Evolutionary conservation across 2,113 vertebrate genomes (phyloP).

Genomic region (Archilochus colubris): DNA sequence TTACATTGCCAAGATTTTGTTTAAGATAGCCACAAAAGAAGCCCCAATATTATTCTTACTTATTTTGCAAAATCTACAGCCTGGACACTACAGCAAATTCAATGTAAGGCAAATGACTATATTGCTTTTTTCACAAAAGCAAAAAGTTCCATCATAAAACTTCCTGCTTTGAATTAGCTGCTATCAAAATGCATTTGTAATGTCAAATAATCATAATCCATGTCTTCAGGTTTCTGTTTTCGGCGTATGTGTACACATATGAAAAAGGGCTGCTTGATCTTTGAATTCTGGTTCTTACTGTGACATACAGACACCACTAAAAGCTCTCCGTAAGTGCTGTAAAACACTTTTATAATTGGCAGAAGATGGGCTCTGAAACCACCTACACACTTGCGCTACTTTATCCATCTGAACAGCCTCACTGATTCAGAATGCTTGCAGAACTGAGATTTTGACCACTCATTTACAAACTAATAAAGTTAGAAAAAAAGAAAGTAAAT

Average conservation of each 20-base stretch:
- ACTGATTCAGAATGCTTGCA: neutral
- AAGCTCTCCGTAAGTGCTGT: neutral
- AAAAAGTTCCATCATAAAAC: neutral
- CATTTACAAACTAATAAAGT: neutral
- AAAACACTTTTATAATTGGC: neutral
- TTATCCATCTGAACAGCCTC: neutral
- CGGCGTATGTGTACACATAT: accelerated
- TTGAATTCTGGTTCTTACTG: neutral
- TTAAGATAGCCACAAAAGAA: neutral
- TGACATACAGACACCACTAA: neutral
- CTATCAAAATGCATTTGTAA: neutral
- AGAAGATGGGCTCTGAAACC: neutral
- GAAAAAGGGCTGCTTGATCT: neutral
- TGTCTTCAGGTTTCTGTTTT: neutral
- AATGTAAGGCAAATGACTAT: neutral
- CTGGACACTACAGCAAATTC: neutral
- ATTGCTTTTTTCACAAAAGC: neutral
- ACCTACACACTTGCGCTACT: neutral
- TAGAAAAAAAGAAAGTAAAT: neutral
- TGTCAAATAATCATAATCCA: neutral
- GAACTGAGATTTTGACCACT: neutral
- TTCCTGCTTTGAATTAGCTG: neutral
- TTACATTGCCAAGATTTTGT: neutral
- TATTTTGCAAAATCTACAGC: neutral
- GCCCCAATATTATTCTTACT: neutral